Evolutionary conservation across 2,797 vertebrate genomes (phyloP).

Genomic region (Poeciliopsis infans): DNA sequence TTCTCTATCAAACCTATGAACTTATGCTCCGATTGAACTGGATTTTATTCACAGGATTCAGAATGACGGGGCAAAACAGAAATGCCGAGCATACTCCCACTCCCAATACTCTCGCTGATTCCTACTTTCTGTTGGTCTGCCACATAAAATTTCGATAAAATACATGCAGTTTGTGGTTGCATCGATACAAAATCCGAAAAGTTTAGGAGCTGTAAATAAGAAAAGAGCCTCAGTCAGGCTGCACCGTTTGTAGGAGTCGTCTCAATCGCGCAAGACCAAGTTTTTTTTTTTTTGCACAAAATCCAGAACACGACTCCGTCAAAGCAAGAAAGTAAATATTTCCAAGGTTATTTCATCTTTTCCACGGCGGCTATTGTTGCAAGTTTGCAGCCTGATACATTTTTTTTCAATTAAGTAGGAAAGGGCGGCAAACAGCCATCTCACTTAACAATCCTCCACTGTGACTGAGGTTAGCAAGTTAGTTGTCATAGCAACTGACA

Average conservation of each 20-base stretch:
- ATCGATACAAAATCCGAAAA: neutral
- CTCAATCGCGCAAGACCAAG: neutral
- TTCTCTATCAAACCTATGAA: neutral
- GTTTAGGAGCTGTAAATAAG: neutral
- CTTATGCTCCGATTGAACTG: neutral
- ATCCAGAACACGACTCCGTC: conserved; percentile 1
- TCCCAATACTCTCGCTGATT: neutral
- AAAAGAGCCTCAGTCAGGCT: neutral
- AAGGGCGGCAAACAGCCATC: conserved; percentile 18
- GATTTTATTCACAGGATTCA: neutral
- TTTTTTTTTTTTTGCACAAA: conserved; percentile 8
- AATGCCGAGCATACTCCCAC: neutral
- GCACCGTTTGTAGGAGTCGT: neutral
- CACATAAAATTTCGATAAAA: neutral
- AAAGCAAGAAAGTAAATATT: conserved; percentile 18
- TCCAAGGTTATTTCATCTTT: conserved; percentile 23
- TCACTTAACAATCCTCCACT: conserved; percentile 22
- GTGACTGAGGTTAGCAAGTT: conserved; percentile 32
- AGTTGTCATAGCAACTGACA: conserved; percentile 58
- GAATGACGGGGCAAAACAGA: neutral
- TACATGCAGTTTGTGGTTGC: neutral
- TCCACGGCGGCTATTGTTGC: conserved; percentile 13
- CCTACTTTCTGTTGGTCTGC: neutral
- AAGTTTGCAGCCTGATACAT: conserved; percentile 22
- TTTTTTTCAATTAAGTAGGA: conserved; percentile 19